A percentile compares a stretch with the other conserved stretches of the same genome.
Evolutionary conservation across 2,113 vertebrate species (phyloP).

Genomic region (chimpanzee (Pan troglodytes)): NHGRI_mPanTro3-v2.1_pri NC_072416.2:68408501-68409000

Average conservation of each 20-base stretch:
- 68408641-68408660: too few relatives aligned
- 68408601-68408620: too few relatives aligned
- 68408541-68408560: too few relatives aligned
- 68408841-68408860: background rate
- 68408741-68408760: background rate
- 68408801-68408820: background rate
- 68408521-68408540: too few relatives aligned
- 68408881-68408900: background rate
- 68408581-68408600: too few relatives aligned
- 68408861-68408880: background rate
- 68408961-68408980: background rate
- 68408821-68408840: background rate
- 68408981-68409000: background rate
- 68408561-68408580: too few relatives aligned
- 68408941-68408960: background rate
- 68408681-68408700: background rate
- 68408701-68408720: background rate
- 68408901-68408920: background rate
- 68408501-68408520: too few relatives aligned
- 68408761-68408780: background rate
- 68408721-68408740: background rate
- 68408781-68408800: background rate
- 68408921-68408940: background rate
- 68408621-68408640: too few relatives aligned
- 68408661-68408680: too few relatives aligned